These are phyloP conservation scores for Coecobrya sp. DNA, from an alignment of 2,888 invertebrate species.

Conservation along the genomic window DNA sequence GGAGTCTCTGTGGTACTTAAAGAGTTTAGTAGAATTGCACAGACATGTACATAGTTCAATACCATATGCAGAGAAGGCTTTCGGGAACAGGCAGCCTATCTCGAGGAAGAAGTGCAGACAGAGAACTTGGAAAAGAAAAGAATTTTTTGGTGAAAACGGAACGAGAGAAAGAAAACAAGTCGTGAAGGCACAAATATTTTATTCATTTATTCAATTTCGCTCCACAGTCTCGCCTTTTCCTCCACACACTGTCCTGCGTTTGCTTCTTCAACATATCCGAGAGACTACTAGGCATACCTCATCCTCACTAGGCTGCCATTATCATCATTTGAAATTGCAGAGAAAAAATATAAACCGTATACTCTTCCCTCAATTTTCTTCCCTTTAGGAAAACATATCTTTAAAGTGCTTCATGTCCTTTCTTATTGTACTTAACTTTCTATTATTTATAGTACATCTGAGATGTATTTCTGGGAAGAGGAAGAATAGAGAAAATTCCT, in stretches of 20 bases:
- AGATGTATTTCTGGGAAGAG: neutral
- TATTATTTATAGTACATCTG: neutral
- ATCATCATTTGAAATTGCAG: constrained; percentile 9
- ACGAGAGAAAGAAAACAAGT: constrained; percentile 10
- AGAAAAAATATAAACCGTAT: neutral
- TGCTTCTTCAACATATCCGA: constrained; percentile 2
- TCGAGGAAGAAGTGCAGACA: neutral
- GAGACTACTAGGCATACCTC: neutral
- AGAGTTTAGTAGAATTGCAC: neutral
- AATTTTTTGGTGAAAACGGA: neutral
- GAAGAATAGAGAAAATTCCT: neutral
- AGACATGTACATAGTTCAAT: neutral
- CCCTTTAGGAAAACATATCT: constrained; percentile 7
- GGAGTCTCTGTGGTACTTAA: neutral
- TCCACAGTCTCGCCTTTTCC: neutral
- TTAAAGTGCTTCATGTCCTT: neutral
- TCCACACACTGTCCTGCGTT: neutral
- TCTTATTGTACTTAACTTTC: neutral
- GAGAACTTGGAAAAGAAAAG: neutral
- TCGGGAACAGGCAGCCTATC: neutral
- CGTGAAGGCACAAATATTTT: constrained; percentile 51
- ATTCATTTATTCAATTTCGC: constrained; percentile 67
- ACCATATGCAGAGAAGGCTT: neutral
- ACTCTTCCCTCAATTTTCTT: constrained; percentile 13
- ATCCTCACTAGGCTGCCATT: neutral